Conservation (phyloP, 2,888 invertebrate genomes). For the Tenthredo distinguenda region DNA sequence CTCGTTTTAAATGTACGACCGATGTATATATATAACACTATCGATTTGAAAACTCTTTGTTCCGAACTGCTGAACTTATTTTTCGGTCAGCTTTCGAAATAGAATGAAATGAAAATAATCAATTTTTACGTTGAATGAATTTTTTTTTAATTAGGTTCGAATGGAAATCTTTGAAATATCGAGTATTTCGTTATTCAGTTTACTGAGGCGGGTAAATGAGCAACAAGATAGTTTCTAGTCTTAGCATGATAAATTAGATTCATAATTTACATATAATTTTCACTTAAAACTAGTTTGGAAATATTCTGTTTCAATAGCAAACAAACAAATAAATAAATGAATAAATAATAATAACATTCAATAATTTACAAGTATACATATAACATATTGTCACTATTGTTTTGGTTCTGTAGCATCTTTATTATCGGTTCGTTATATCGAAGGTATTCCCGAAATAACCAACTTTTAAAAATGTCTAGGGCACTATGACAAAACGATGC, state of each 20-base stretch:
- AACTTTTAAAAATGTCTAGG: neutral
- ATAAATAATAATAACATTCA: conserved; percentile 8
- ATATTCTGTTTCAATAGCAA: neutral
- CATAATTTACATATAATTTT: neutral
- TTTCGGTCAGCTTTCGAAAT: neutral
- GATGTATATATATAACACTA: too few species aligned
- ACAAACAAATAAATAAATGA: conserved; percentile 4
- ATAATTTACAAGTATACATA: conserved; percentile 12
- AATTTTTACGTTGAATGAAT: neutral
- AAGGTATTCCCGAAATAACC: neutral
- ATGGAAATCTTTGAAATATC: neutral
- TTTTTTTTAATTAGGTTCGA: too few species aligned
- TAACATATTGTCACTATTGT: neutral
- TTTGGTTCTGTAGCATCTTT: neutral
- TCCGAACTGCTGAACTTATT: neutral
- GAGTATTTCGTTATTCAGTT: neutral
- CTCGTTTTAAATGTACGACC: too few species aligned
- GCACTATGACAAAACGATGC: neutral
- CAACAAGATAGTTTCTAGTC: neutral
- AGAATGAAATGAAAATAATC: neutral
- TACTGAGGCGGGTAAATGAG: neutral
- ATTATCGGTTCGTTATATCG: neutral
- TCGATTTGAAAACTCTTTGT: neutral
- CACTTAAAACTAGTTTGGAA: neutral
- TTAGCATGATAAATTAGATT: neutral